Evolutionary conservation across 2,113 vertebrate genomes (phyloP).

Genomic region (Anhinga rufa): DNA sequence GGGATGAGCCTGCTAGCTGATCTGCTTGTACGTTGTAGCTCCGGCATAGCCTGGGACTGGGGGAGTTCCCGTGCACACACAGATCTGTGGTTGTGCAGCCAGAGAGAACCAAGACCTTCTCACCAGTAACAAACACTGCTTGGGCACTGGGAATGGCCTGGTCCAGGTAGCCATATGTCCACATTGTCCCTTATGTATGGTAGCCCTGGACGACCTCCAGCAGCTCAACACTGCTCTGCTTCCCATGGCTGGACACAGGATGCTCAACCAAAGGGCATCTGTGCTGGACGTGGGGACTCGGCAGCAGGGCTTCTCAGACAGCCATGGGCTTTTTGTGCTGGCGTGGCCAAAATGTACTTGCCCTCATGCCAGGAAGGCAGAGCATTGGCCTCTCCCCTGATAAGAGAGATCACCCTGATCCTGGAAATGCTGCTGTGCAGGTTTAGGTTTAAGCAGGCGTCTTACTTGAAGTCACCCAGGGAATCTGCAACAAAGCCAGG

Average conservation of each 20-base stretch:
- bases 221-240: not conserved
- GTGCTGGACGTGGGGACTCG: fast-evolving
- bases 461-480: not conserved
- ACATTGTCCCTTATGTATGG: fast-evolving
- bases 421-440: not conserved
- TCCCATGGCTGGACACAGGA: fast-evolving
- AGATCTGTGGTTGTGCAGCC: not conserved
- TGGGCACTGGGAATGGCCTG: not conserved
- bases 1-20: not conserved
- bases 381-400: not conserved
- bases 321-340: not conserved
- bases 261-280: not conserved
- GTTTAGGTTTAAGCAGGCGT: not conserved
- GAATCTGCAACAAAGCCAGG: not conserved
- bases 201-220: not conserved
- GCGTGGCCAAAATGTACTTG: not conserved
- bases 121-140: not conserved
- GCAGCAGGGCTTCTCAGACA: not conserved
- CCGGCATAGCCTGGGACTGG: not conserved
- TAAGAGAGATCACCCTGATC: not conserved
- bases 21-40: not conserved
- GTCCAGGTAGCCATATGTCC: not conserved
- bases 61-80: not conserved
- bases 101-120: not conserved
- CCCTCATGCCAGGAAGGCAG: not conserved